Percentiles rank a stretch among this genome's conserved stretches.
Conservation (phyloP, 2,888 invertebrate genomes). For the Phalangium opilio region DNA sequence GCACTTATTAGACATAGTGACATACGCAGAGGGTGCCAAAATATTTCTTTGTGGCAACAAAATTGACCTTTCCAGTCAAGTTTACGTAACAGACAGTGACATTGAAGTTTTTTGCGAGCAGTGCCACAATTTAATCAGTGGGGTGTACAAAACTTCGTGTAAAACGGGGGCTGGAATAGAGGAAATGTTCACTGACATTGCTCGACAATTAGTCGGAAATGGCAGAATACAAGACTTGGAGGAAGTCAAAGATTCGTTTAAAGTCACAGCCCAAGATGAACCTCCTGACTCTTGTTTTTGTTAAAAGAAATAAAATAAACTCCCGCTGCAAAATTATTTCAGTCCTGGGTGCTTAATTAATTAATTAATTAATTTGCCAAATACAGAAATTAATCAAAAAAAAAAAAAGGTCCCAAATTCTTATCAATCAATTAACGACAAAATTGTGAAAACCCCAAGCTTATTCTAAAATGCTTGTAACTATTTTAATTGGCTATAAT, state of each 20-base stretch:
- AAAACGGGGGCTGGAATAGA: constrained; percentile 70
- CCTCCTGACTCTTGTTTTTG: constrained; percentile 14
- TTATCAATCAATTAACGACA: too few species aligned
- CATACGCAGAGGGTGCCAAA: constrained; percentile 85
- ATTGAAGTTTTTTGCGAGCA: constrained; percentile 70
- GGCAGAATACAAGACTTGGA: constrained; percentile 68
- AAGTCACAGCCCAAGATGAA: constrained; percentile 16
- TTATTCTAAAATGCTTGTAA: too few species aligned
- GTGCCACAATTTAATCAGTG: constrained; percentile 70
- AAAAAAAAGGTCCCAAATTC: too few species aligned
- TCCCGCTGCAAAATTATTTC: too few species aligned
- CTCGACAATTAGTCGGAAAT: constrained; percentile 57
- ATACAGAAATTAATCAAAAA: too few species aligned
- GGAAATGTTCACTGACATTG: constrained; percentile 80
- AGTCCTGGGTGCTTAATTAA: too few species aligned
- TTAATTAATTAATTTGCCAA: too few species aligned
- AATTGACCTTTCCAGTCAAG: constrained; percentile 47
- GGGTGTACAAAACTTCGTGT: constrained; percentile 77
- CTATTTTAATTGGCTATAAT: too few species aligned
- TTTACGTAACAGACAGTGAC: constrained; percentile 58
- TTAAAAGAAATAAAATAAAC: neutral
- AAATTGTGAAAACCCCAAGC: too few species aligned
- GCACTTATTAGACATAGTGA: constrained; percentile 80
- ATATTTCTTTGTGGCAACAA: constrained; percentile 90
- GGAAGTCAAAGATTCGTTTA: constrained; percentile 22